Evolutionary conservation across 1,140 invertebrate species (phyloP).

Genomic region (Ooceraea biroi): DNA sequence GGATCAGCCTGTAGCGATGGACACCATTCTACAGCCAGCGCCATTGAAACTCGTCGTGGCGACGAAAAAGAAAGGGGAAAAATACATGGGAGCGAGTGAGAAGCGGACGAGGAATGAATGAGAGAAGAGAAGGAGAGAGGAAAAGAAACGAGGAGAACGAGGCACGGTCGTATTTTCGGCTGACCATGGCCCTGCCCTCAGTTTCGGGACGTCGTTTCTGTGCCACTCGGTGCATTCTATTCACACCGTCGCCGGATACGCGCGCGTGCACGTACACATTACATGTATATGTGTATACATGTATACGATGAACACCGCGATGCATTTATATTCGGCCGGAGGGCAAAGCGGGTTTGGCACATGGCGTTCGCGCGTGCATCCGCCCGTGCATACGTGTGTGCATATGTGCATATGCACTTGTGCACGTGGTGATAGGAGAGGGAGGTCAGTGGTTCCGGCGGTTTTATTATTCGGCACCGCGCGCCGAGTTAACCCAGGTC

Average conservation of each 20-base stretch:
- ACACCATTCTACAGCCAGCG: slow-evolving; percentile 16
- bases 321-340: slow-evolving; percentile 69
- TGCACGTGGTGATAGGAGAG: slow-evolving; percentile 19
- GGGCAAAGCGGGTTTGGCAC: slow-evolving; percentile 58
- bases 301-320: slow-evolving; percentile 37
- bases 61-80: slow-evolving; percentile 61
- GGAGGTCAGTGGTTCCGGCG: slow-evolving; percentile 78
- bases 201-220: slow-evolving; percentile 71
- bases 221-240: slow-evolving; percentile 77
- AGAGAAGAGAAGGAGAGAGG: slow-evolving; percentile 57
- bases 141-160: slow-evolving; percentile 58
- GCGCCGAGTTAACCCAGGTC: slow-evolving; percentile 84
- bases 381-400: background rate
- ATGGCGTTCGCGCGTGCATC: slow-evolving; percentile 1
- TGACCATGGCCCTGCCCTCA: slow-evolving; percentile 84
- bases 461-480: slow-evolving; percentile 84
- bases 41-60: slow-evolving; percentile 73
- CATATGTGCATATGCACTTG: background rate
- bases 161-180: slow-evolving; percentile 81
- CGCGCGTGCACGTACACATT: too few relatives aligned
- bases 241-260: background rate
- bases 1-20: slow-evolving; percentile 65
- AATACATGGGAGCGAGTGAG: slow-evolving; percentile 33
- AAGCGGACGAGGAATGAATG: background rate
- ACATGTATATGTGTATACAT: background rate